phyloP scores from a whole-genome alignment of 64 coral and sea anemone genomes.

The Dendrophyllia cribrosa region DNA sequence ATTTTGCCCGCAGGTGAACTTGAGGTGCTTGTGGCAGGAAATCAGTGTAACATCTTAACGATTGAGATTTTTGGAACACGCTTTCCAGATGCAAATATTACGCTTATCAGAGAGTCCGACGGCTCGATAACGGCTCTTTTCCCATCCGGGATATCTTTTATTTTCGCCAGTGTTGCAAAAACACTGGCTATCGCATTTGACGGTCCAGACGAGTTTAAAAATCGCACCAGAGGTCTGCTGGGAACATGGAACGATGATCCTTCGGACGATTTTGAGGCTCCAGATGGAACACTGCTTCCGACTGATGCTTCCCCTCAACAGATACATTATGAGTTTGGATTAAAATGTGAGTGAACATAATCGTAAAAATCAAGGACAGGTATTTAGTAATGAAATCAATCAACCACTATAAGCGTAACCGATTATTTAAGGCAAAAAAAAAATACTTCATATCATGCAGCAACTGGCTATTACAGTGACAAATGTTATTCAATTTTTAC shows the following conservation, averaged over 20 bases:
- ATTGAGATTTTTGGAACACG: neutral
- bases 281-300: constrained; percentile 55
- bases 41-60: neutral
- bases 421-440: too few species aligned
- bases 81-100: constrained; percentile 1
- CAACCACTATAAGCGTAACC: too few species aligned
- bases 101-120: neutral
- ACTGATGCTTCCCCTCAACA: constrained; percentile 36
- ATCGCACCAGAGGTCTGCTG: constrained; percentile 44
- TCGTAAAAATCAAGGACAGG: too few species aligned
- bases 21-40: constrained; percentile 44
- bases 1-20: neutral
- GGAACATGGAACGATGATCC: constrained; percentile 57
- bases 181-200: constrained; percentile 30
- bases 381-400: too few species aligned
- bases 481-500: too few species aligned
- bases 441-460: too few species aligned
- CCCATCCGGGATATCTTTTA: constrained; percentile 22
- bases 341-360: constrained; percentile 59
- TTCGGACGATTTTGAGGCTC: constrained; percentile 35
- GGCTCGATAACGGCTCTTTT: constrained; percentile 15
- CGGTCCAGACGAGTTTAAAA: constrained; percentile 20
- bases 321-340: constrained; percentile 81
- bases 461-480: too few species aligned
- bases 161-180: neutral